Percentiles rank a stretch among this genome's conserved stretches.
Conservation (phyloP, 1,140 invertebrate genomes). For the Papilio dardanus region DNA sequence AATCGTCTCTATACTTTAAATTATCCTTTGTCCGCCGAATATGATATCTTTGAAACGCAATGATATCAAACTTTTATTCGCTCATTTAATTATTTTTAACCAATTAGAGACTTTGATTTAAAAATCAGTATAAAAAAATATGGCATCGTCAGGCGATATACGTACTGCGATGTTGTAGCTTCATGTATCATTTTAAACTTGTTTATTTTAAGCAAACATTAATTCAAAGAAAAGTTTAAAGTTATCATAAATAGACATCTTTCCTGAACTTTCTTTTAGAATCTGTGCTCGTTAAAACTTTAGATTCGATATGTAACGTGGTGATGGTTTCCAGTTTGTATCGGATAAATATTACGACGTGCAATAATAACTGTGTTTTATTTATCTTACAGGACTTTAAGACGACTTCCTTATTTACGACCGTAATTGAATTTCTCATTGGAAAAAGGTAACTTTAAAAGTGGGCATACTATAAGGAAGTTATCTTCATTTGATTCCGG, state of each 20-base stretch:
- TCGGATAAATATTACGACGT: not conserved
- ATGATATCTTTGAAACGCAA: not conserved
- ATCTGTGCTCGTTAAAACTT: not conserved
- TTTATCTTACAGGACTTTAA: not conserved
- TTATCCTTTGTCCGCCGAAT: not conserved
- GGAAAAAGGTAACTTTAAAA: not conserved
- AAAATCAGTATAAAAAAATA: not conserved
- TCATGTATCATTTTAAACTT: not conserved
- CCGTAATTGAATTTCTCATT: not conserved
- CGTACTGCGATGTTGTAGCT: not conserved
- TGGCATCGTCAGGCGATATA: no score
- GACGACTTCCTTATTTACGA: not conserved
- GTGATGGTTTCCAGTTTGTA: not conserved
- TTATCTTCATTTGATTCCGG: not conserved
- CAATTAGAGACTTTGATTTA: not conserved
- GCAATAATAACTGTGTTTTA: not conserved
- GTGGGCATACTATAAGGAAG: not conserved
- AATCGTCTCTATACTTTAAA: not conserved
- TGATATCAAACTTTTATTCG: not conserved
- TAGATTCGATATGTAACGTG: not conserved
- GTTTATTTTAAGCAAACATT: not conserved
- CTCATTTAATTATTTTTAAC: not conserved
- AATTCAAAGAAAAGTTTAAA: not conserved
- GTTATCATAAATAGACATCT: not conserved
- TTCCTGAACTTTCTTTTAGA: not conserved